These are phyloP conservation scores for Mythimna impura DNA, from an alignment of 2,888 invertebrate genomes.

Conservation along the genomic window DNA sequence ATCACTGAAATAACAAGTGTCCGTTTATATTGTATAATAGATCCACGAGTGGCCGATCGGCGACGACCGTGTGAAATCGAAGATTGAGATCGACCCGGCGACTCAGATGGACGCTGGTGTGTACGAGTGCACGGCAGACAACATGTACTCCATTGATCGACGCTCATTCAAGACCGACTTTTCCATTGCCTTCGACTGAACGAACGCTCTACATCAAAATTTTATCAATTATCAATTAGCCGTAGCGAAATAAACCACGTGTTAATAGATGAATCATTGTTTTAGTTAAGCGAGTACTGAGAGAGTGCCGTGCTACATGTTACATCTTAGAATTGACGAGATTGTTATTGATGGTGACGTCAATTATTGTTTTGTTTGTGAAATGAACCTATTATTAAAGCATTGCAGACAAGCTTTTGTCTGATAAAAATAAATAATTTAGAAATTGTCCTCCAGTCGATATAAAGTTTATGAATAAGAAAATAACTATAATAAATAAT, in stretches of 20 bases:
- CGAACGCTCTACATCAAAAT: slow-evolving; percentile 5
- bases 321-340: slow-evolving; percentile 11
- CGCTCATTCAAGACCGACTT: slow-evolving; percentile 98
- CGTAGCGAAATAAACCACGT: slow-evolving; percentile 21
- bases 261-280: neutral
- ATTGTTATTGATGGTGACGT: slow-evolving; percentile 19
- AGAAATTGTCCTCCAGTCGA: neutral
- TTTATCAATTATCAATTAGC: slow-evolving; percentile 7
- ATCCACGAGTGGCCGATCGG: slow-evolving; percentile 97
- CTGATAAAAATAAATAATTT: slow-evolving; percentile 13
- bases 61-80: slow-evolving; percentile 96
- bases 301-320: neutral
- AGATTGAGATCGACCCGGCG: slow-evolving; percentile 98
- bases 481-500: slow-evolving; percentile 17
- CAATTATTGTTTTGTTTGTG: neutral
- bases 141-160: slow-evolving; percentile 97
- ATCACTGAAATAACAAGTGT: slow-evolving; percentile 2
- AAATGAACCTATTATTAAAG: neutral
- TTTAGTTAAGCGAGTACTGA: neutral
- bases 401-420: slow-evolving; percentile 11
- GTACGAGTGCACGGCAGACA: slow-evolving; percentile 98
- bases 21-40: slow-evolving; percentile 87
- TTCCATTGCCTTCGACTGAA: slow-evolving; percentile 96
- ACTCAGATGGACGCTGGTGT: slow-evolving; percentile 99
- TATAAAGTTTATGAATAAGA: slow-evolving; percentile 7